Base-by-base conservation (phyloP, 2,888 invertebrate genomes). In the Rotaria macrura region DNA sequence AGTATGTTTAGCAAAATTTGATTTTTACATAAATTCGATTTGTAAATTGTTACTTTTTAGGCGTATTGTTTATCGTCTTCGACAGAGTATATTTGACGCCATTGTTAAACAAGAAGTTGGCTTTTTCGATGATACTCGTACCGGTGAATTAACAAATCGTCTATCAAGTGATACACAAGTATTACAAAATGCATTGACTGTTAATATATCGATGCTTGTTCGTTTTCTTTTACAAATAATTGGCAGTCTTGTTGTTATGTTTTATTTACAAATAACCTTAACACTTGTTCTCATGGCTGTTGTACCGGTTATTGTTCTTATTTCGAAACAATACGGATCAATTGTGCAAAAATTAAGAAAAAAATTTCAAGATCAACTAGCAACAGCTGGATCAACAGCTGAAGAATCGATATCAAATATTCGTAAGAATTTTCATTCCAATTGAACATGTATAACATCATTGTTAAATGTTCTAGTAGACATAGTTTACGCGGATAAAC, bases 81-180 rank as follows among this genome's bases (percentile, higher is more conserved):
- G 90, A 20, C 88, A 88, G 83, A 85, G 88, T 40, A 88, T 90
- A 12, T 90, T 90, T 86, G 86, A 85, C 25, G 87, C 88, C 14
- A 88, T 90, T 52, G 88, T 90, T 14, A 87, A 87, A 85, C 90
- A 90, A 86, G 90, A 90, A 83, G 87, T 90, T 23, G 89, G 89
- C 23, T 90, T 90, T 88, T 90, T 90, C 88, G 90, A 90, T 87
- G 87, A 87, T 17, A 90, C 88, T 86, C 89, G 90, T 89, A 89
- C 87, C 57, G 87, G 90, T 47, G 90, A 90, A 87, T 87, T 90
- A 84, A 90, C 90, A 84, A 90, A 90, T 87, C 88, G 90, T 84
- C 87, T 90, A 57, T 89, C 90, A 10, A 90, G 90, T 47, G 90
- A 90, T 86, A 90, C 90, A 25, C 89, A 89, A 85, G 90, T 90